Percentiles rank a stretch among this genome's conserved stretches.
Conservation (phyloP, 2,113 vertebrate species). For the Forbesichthys agassizii region DNA sequence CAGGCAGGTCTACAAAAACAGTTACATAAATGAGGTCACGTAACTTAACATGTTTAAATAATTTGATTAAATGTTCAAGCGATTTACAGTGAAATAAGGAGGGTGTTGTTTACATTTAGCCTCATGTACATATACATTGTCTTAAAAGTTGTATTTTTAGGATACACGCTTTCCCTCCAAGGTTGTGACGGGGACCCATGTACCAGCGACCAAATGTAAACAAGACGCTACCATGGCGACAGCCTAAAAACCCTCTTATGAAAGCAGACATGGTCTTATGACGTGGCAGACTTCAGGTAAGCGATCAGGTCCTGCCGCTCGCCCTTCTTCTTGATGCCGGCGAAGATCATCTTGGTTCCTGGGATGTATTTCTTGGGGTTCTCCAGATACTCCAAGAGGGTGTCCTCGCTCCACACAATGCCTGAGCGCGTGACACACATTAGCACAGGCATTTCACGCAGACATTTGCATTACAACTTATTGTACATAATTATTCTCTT, state of each 20-base stretch:
- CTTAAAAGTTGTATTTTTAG: background rate
- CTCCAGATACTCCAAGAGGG: constrained; percentile 85
- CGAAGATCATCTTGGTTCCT: constrained; percentile 87
- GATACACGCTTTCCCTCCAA: background rate
- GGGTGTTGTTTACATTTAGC: constrained; percentile 36
- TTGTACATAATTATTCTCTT: too few species aligned
- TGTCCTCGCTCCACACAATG: constrained; percentile 78
- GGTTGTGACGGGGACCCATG: constrained; percentile 2
- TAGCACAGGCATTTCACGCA: too few species aligned
- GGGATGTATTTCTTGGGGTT: constrained; percentile 90
- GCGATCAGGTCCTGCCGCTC: constrained; percentile 81
- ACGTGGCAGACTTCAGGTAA: constrained; percentile 84
- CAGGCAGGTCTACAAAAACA: background rate
- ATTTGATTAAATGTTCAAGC: constrained; percentile 13
- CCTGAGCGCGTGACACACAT: constrained; percentile 57
- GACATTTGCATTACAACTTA: too few species aligned
- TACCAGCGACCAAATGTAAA: constrained; percentile 51
- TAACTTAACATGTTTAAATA: background rate
- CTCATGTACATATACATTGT: constrained; percentile 19
- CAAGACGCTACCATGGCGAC: constrained; percentile 2
- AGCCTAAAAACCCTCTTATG: constrained; percentile 33
- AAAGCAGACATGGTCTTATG: constrained; percentile 73
- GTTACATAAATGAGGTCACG: constrained; percentile 23
- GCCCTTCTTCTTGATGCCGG: constrained; percentile 87
- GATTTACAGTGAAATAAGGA: background rate